phyloP scores from a whole-genome alignment of 2,113 vertebrate species.

The Ardeotis arabs region DNA sequence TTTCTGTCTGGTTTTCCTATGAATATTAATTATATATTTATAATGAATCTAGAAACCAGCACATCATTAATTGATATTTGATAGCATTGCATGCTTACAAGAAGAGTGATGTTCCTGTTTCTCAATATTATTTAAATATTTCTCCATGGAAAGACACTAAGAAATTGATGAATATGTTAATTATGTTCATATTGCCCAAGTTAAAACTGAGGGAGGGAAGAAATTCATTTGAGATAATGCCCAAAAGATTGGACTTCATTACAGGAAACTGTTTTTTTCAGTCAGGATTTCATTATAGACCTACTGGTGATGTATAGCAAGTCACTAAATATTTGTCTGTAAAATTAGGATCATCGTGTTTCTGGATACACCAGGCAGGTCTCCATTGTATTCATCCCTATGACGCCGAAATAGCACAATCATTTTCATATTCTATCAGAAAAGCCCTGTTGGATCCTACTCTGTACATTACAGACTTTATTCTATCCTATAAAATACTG shows the following conservation, averaged over 20 bases:
- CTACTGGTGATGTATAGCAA: not conserved
- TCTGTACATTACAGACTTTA: not conserved
- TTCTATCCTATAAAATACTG: not conserved
- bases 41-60: not conserved
- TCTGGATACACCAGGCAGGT: not conserved
- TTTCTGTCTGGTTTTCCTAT: not conserved
- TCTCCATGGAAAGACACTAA: not conserved
- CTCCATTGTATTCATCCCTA: not conserved
- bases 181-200: not conserved
- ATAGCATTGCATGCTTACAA: not conserved
- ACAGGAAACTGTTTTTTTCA: not conserved
- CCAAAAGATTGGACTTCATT: not conserved
- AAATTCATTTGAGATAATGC: not conserved
- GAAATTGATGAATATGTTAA: not conserved
- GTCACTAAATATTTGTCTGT: not conserved
- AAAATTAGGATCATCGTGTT: not conserved
- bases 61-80: constrained; percentile 1
- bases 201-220: not conserved
- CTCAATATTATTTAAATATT: not conserved
- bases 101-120: not conserved
- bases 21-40: not conserved
- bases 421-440: not conserved
- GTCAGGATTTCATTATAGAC: not conserved
- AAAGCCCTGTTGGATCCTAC: not conserved
- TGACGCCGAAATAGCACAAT: not conserved